Conservation (phyloP, 2,797 vertebrate genomes). For the Dromococcyx pavoninus region DNA sequence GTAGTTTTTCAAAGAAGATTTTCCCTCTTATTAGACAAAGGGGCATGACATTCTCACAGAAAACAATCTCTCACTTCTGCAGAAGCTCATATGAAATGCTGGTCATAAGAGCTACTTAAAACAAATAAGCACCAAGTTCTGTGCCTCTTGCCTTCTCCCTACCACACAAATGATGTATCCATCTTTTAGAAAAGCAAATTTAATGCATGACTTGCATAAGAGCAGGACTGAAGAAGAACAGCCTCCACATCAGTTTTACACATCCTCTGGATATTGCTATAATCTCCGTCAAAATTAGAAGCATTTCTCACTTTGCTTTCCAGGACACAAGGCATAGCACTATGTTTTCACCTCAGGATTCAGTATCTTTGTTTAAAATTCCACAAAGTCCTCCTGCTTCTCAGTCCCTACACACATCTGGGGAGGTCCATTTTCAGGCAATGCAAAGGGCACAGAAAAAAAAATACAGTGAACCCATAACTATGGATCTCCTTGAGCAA, state of each 20-base stretch:
- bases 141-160: neutral
- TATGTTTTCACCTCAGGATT: neutral
- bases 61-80: slow-evolving; percentile 15
- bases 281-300: neutral
- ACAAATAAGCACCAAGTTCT: slow-evolving; percentile 18
- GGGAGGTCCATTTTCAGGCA: neutral
- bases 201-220: neutral
- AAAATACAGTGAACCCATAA: neutral
- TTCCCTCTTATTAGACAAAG: slow-evolving; percentile 35
- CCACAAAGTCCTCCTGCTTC: neutral
- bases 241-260: neutral
- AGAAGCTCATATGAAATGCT: slow-evolving; percentile 35
- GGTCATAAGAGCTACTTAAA: slow-evolving; percentile 8
- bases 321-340: neutral
- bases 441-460: neutral
- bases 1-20: slow-evolving; percentile 18
- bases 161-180: rapidly evolving
- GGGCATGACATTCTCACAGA: slow-evolving; percentile 15
- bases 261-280: neutral
- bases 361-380: neutral
- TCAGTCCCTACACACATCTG: neutral
- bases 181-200: neutral
- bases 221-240: neutral
- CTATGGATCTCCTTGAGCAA: neutral
- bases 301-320: neutral